Conservation (phyloP, 2,888 invertebrate species). For the Chymomyza fuscimana region DNA sequence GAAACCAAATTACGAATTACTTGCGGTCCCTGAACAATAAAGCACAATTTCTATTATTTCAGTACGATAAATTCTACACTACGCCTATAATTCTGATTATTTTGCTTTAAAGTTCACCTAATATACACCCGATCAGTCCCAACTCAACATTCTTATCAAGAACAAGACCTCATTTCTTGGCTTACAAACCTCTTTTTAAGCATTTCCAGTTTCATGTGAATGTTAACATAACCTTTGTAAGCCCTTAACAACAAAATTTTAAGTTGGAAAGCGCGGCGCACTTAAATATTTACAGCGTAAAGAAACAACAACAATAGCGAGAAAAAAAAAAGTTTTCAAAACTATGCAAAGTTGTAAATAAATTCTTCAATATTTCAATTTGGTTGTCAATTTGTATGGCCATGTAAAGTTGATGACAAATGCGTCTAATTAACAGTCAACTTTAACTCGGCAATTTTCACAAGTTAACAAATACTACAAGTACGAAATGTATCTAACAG, state of each 20-base stretch:
- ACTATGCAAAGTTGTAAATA: constrained; percentile 6
- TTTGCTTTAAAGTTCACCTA: no score
- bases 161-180: no score
- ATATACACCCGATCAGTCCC: no score
- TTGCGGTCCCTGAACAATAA: no score
- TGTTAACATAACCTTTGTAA: not conserved
- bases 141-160: no score
- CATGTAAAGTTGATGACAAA: constrained; percentile 60
- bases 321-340: constrained; percentile 11
- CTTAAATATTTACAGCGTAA: constrained; percentile 59
- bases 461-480: constrained; percentile 60
- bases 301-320: constrained; percentile 29
- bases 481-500: constrained; percentile 53
- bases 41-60: no score
- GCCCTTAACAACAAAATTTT: not conserved
- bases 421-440: constrained; percentile 61
- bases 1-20: no score
- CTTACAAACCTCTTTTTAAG: no score
- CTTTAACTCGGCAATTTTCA: constrained; percentile 51
- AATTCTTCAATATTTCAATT: constrained; percentile 17
- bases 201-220: not conserved
- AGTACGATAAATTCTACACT: no score
- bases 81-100: no score
- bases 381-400: constrained; percentile 55
- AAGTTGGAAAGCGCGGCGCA: not conserved